Evolutionary conservation across 1,140 invertebrate genomes (phyloP), one percentile per base, ranked within the genome.

Genomic region (Cheumatopsyche charites): DNA sequence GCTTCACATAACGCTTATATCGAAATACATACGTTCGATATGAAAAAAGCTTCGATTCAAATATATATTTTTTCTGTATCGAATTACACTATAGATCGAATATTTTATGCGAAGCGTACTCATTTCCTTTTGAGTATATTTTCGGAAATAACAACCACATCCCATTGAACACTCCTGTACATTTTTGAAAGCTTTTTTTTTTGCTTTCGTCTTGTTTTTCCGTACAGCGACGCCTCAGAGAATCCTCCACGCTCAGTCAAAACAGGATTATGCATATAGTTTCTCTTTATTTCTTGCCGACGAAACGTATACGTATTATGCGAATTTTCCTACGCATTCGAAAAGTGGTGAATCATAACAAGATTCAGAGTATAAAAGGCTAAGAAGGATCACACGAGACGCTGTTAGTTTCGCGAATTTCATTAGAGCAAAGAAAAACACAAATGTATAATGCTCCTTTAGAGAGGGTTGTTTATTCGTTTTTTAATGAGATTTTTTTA

Each of bases 251-350:
- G 12, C 47, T 17, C 47, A 52, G 47, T 52, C 9, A 15, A 52
- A 52, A 52, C 19, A 52, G 47, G 47, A 52, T 52, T 52, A 52
- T 52, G 47, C 15, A 52, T 52, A 52, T 52, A 52, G 47, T 52
- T 52, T 52, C 47, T 13, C 19, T 52, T 52, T 52, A 52, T 52
- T 52, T 52, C 15, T 1, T 17, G 19, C 47, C 7, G 3, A 36
- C 29, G 9, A 9, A 36, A 36, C 29, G 29, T 36, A 36, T 36
- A n/a, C n/a, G n/a, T 36, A 36, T 36, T 36, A 36, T 36, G 29
- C 9, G 29, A 3, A 17, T 52, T 52, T 52, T 52, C n/a, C n/a
- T n/a, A 9, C 19, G 9, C 19, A 47, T 47, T 47, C 45, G 47
- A 15, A 17, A 17, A 17, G 15, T 52, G n/a, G 47, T 17, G 47